Percentiles rank a stretch among this genome's conserved stretches.
Conservation (phyloP, 2,888 invertebrate genomes). For the Spialia ferax region DNA sequence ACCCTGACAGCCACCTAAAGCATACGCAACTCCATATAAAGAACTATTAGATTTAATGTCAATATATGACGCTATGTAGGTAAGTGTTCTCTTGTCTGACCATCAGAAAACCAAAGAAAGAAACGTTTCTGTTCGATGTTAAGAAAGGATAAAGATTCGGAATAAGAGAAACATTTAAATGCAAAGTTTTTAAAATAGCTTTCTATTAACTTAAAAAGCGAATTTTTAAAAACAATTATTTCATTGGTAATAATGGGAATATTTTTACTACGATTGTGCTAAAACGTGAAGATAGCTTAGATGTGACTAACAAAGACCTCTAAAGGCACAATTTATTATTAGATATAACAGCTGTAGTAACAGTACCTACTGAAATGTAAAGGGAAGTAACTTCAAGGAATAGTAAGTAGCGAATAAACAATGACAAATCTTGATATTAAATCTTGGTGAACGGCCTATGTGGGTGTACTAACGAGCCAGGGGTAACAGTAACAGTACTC, state of each 20-base stretch:
- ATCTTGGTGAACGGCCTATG: conserved; percentile 36
- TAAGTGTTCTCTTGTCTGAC: neutral
- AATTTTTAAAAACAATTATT: too few species aligned
- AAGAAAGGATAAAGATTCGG: too few species aligned
- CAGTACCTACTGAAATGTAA: neutral
- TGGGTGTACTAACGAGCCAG: conserved; percentile 35
- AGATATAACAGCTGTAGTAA: too few species aligned
- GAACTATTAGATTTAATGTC: conserved; percentile 5
- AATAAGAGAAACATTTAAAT: too few species aligned
- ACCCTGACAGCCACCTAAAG: conserved; percentile 62
- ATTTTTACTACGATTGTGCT: too few species aligned
- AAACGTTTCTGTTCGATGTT: too few species aligned
- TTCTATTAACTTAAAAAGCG: too few species aligned
- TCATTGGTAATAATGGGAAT: too few species aligned
- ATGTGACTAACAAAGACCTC: neutral
- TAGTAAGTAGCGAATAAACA: conserved; percentile 32
- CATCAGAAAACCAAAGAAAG: too few species aligned
- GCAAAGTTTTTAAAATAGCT: too few species aligned
- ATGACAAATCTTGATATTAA: conserved; percentile 34
- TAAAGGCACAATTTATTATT: too few species aligned
- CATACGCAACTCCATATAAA: conserved; percentile 38
- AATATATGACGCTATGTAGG: neutral
- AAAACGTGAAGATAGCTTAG: too few species aligned
- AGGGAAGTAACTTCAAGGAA: conserved; percentile 26
- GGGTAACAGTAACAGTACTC: conserved; percentile 33